These are phyloP conservation scores for Eupithecia tripunctaria DNA, from an alignment of 2,888 invertebrate genomes.

Conservation along the genomic window DNA sequence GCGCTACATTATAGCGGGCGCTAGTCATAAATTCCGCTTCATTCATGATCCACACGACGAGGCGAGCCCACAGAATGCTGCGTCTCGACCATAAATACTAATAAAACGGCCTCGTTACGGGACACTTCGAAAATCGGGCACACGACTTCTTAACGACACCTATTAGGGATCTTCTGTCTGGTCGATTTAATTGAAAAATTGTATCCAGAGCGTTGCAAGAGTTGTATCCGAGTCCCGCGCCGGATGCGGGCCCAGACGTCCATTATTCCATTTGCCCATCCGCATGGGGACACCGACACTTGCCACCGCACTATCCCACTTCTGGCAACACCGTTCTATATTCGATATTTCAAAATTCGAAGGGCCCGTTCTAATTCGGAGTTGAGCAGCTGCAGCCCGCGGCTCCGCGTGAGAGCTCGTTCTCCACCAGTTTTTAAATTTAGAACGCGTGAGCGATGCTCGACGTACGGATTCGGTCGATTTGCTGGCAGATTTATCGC, in stretches of 20 bases:
- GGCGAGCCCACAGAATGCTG: conserved; percentile 49
- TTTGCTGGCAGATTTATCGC: conserved; percentile 79
- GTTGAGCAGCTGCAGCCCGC: conserved; percentile 50
- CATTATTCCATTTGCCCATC: conserved; percentile 84
- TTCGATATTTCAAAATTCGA: conserved; percentile 68
- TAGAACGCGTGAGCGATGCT: conserved; percentile 67
- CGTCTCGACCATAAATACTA: conserved; percentile 82
- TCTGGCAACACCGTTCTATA: conserved; percentile 66
- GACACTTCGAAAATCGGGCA: conserved; percentile 83
- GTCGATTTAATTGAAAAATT: conserved; percentile 84
- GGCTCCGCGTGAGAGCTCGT: conserved; percentile 58
- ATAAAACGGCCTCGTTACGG: conserved; percentile 82
- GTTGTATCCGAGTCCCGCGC: conserved; percentile 81
- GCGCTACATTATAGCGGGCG: conserved; percentile 66
- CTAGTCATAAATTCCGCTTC: conserved; percentile 78
- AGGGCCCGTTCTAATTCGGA: conserved; percentile 68
- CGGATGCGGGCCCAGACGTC: conserved; percentile 85
- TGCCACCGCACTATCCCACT: conserved; percentile 37
- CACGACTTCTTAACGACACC: conserved; percentile 84
- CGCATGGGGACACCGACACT: conserved; percentile 74
- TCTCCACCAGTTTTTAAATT: conserved; percentile 70
- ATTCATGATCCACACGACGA: conserved; percentile 70
- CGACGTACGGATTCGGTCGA: conserved; percentile 69
- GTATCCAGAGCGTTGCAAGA: conserved; percentile 82
- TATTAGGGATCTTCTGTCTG: conserved; percentile 84